phyloP scores from a whole-genome alignment of 2,888 invertebrate species.

The Eupithecia inturbata region DNA sequence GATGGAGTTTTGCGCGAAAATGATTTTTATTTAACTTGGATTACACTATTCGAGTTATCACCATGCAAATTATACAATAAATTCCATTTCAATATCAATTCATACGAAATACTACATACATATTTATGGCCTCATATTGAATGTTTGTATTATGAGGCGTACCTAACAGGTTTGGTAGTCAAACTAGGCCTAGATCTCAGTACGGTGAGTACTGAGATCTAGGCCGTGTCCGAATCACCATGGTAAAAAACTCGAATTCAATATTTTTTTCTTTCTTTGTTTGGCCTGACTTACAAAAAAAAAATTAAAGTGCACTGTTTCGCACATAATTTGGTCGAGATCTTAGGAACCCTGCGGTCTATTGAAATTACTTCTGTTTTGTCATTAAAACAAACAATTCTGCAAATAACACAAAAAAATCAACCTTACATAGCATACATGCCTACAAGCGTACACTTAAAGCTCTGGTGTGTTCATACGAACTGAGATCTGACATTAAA shows the following conservation, averaged over 20 bases:
- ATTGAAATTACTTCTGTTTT: too few species aligned
- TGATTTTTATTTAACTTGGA: not conserved
- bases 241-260: too few species aligned
- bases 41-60: not conserved
- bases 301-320: too few species aligned
- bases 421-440: conserved; percentile 41
- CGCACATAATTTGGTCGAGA: too few species aligned
- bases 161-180: too few species aligned
- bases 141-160: too few species aligned
- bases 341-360: too few species aligned
- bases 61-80: not conserved
- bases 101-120: not conserved
- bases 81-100: not conserved
- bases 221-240: too few species aligned
- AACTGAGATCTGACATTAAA: conserved; percentile 76
- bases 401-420: not conserved
- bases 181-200: too few species aligned
- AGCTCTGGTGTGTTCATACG: conserved; percentile 68
- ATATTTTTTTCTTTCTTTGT: too few species aligned
- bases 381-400: not conserved
- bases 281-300: too few species aligned
- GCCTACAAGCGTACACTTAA: conserved; percentile 61
- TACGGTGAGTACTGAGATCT: too few species aligned
- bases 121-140: not conserved
- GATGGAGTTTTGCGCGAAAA: not conserved